Percentiles rank a stretch among this genome's conserved stretches.
phyloP scores from a whole-genome alignment of 2,888 invertebrate genomes.

The Drosophila atroscutellata region DNA sequence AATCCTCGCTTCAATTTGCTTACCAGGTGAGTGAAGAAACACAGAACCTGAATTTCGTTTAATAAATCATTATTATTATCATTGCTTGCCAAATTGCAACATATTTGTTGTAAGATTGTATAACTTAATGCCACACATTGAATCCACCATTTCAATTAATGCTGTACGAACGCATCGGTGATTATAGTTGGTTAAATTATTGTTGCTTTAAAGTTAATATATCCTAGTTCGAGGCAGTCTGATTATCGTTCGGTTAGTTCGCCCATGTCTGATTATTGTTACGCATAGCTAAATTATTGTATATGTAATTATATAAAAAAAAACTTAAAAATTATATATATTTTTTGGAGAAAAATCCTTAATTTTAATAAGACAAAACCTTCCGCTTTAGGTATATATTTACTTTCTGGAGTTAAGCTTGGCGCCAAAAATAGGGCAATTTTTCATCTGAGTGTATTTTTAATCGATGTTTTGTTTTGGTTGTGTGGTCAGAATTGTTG shows the following conservation, averaged over 20 bases:
- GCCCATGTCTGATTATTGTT: background rate
- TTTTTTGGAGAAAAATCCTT: too few relatives aligned
- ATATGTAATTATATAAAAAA: too few relatives aligned
- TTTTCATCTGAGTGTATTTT: too few relatives aligned
- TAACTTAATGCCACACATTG: background rate
- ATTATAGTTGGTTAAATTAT: background rate
- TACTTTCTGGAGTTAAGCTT: too few relatives aligned
- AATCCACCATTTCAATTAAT: background rate
- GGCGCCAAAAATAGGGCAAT: too few relatives aligned
- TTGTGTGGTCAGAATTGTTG: background rate
- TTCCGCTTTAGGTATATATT: too few relatives aligned
- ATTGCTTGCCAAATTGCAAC: background rate
- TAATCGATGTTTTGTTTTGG: background rate
- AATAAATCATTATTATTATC: background rate
- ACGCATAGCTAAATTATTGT: too few relatives aligned
- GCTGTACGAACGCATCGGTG: too few relatives aligned
- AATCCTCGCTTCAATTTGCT: slow-evolving; percentile 15
- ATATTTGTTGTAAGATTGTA: background rate
- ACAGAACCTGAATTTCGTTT: background rate
- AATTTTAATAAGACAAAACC: too few relatives aligned
- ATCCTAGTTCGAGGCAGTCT: background rate
- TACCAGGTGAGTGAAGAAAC: background rate
- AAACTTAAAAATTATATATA: too few relatives aligned
- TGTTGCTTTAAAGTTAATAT: background rate
- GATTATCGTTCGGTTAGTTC: background rate